Evolutionary conservation across 2,113 vertebrate genomes (phyloP).

Genomic region (Macaca nemestrina): DNA sequence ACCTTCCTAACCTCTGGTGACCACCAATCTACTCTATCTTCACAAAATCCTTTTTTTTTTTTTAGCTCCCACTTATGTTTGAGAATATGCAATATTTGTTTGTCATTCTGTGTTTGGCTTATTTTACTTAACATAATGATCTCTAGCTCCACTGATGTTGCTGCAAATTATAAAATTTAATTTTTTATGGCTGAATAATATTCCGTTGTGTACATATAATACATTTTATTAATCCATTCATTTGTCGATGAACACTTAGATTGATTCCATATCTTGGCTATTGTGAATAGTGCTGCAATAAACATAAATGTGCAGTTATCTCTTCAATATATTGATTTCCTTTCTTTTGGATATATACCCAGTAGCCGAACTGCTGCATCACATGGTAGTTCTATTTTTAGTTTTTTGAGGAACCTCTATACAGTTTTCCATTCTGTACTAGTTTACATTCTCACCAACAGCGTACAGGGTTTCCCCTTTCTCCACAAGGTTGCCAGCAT

Average conservation of each 20-base stretch:
- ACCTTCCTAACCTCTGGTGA: not conserved
- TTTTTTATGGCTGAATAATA: not conserved
- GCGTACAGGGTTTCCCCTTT: too few relatives aligned
- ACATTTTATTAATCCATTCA: not conserved
- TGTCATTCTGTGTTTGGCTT: not conserved
- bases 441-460: too few relatives aligned
- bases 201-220: not conserved
- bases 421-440: too few relatives aligned
- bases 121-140: not conserved
- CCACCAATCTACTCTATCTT: not conserved
- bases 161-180: not conserved
- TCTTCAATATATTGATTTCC: too few relatives aligned
- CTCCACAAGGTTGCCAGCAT: too few relatives aligned
- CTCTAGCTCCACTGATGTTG: not conserved
- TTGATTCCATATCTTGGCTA: not conserved
- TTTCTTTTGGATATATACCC: too few relatives aligned
- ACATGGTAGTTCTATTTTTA: too few relatives aligned
- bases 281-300: too few relatives aligned
- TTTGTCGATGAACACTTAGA: not conserved
- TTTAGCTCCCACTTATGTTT: not conserved
- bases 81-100: not conserved
- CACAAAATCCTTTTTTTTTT: not conserved
- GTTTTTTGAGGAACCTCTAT: too few relatives aligned
- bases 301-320: too few relatives aligned
- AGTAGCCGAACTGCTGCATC: too few relatives aligned